phyloP scores from a whole-genome alignment of 2,888 invertebrate genomes.

The Orthosia cruda region DNA sequence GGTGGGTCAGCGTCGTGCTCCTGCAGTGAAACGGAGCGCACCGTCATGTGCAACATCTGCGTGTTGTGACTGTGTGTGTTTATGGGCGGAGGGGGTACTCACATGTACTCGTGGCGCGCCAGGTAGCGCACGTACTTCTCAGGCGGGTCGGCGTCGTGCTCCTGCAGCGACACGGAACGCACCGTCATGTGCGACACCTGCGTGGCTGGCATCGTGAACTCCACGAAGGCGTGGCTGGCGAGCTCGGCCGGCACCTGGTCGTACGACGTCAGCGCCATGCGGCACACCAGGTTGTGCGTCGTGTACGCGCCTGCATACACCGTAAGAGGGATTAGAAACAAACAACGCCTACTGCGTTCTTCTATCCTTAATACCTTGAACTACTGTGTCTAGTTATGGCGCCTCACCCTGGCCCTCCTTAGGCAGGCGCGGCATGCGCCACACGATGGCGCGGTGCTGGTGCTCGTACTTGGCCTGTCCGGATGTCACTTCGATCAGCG shows the following conservation, averaged over 20 bases:
- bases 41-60: no score
- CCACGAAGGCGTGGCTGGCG: conserved; percentile 97
- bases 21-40: no score
- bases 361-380: no score
- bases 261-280: conserved; percentile 98
- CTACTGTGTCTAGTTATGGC: no score
- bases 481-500: conserved; percentile 98
- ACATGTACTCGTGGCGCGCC: conserved; percentile 98
- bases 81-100: conserved; percentile 72
- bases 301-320: conserved; percentile 97
- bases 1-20: conserved; percentile 95
- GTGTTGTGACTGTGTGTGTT: no score
- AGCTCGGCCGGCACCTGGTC: conserved; percentile 99
- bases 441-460: conserved; percentile 99
- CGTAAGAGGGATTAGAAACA: not conserved
- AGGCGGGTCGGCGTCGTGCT: conserved; percentile 98
- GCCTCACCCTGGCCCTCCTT: conserved; percentile 98
- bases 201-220: conserved; percentile 99
- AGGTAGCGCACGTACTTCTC: conserved; percentile 99
- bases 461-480: conserved; percentile 99
- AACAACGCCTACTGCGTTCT: no score
- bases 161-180: conserved; percentile 97
- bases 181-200: conserved; percentile 98
- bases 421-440: conserved; percentile 99
- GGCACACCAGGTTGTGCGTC: conserved; percentile 98